Base-by-base conservation (phyloP, 2,113 vertebrate genomes). In the Puffinus mauretanicus region DNA sequence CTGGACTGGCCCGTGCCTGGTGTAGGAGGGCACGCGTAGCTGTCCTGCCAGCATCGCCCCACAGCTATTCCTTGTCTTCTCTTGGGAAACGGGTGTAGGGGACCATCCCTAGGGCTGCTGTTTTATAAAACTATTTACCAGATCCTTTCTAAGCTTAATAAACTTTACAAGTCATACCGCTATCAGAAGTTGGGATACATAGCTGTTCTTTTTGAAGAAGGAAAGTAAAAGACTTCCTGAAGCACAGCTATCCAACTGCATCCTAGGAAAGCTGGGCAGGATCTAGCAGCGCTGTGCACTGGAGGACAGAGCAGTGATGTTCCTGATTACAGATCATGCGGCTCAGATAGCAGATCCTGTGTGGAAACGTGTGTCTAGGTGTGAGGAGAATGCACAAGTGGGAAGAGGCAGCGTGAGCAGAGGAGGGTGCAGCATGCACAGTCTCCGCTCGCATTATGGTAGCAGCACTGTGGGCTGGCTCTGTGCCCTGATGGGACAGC, bases 1-100 rank as follows among this genome's bases (percentile, higher is more conserved):
- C 46, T n/a, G 27, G 38, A 8, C 51, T 85, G 82, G 15, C 36
- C 42, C 0, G 0, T 42, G n/a, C 16, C 46, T 82, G 61, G 21
- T 5, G 2, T 14, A 44, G 34, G 30, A 88, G 34, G 36, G 5
- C 9, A 7, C 1, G 4, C 1, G 0, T 9, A 21, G 6, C 15
- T 73, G 27, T 67, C 61, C 65, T 71, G 29, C 19, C 29, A 71
- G 47, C 18, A 6, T 36, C 79, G 34, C 15, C 25, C 30, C 25
- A 55, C 25, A 73, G 13, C 6, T 79, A 38, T 67, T 47, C 46
- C 20, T 25, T 90, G 40, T 57, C 44, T 29, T 60, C 11, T 66
- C 15, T 57, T 3, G 15, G 40, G 58, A 90, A 34, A 27, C 13
- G 52, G 47, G 22, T 19, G 7, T 82, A 7, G 44, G 42, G 47